Evolutionary conservation across 1,140 invertebrate genomes (phyloP), one percentile per base, ranked within the genome.

Genomic region (Heterodera schachtii): DNA sequence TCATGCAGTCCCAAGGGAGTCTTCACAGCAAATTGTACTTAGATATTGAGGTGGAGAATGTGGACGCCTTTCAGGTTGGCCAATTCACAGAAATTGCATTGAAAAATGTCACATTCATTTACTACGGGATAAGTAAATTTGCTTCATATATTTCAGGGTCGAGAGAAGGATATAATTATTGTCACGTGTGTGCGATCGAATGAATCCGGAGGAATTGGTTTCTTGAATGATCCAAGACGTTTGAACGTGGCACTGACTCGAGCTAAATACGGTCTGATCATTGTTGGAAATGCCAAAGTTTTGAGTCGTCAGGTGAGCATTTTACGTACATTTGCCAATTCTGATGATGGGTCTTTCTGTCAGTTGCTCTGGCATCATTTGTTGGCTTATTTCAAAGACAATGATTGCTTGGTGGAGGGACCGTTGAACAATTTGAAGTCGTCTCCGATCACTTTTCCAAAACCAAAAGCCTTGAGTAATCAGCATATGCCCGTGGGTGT

Each of bases 201-300:
- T 93, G 98, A 93, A 93, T 96, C 93, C 93, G 96, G 92, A 94
- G 98, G 91, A 92, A 98, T 92, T 90, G 94, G 94, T 16, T 99
- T 99, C 89, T 91, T 99, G 1, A 98, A 97, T 89, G 98, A 99
- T 91, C 97, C 98, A 0, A 92, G 98, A 6, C 94, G 98, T 81
- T 91, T 99, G 0, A 99, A 99, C 91, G 98, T 99, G 0, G 98
- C 98, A 0, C 90, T 99, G 1, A 99, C 98, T 0, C 93, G 98
- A 82, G 96, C 98, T 3, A 98, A 96, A 89, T 99, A 90, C 73
- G 98, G 98, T 19, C 94, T 99, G 43, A 98, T 99, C 70, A 96
- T 99, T 84, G 95, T 99, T 75, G 98, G 98, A 70, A 99, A 99
- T 91, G 97, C 98, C 0, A 99, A 98, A 91, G 96, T 99, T 9